Base-by-base conservation (phyloP, 2,797 vertebrate genomes). In the Crax fasciolata region DNA sequence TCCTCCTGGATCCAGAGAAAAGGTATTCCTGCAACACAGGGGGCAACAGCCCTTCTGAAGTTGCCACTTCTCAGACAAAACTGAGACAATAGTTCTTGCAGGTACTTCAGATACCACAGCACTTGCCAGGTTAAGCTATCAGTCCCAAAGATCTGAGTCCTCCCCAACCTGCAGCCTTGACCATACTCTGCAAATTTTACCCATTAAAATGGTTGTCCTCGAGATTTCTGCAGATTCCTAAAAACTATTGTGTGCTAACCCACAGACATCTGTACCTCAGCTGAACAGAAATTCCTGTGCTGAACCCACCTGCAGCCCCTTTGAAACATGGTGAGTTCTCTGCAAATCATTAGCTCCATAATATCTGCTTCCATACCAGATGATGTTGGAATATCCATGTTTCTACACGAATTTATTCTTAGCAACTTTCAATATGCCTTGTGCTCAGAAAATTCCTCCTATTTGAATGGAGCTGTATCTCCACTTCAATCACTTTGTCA, bases 261-360 rank as follows among this genome's bases (percentile, higher is more conserved):
- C 75, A 66, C 27, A 41, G 67, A 48, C 71, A 90, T 90, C 51
- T 76, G 62, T 17, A 39, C 78, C 86, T 95, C 59, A 84, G 73
- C 86, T 63, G 77, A 87, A 32, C 55, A 78, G 54, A 63, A 66
- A 86, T 32, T 70, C 75, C 76, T 61, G 19, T 35, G 44, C 62
- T 78, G 76, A 74, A 73, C 14, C n/a, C 46, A 77, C 16, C 72
- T 84, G 84, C 57, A 94, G 79, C 72, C 21, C 66, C 82, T 61
- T 65, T 57, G 28, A 20, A 70, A 46, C 41, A 35, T 16, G 12
- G 65, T 2, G 9, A 81, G 49, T 10, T 70, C 63, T 79, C 75
- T 28, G 65, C 61, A 93, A 65, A 61, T 27, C 55, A 12, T 76
- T 74, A 89, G 83, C 73, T 89, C 87, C 43, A 10, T 38, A 44